These are phyloP conservation scores for Sesia bembeciformis DNA, from an alignment of 2,888 invertebrate species.

Conservation along the genomic window DNA sequence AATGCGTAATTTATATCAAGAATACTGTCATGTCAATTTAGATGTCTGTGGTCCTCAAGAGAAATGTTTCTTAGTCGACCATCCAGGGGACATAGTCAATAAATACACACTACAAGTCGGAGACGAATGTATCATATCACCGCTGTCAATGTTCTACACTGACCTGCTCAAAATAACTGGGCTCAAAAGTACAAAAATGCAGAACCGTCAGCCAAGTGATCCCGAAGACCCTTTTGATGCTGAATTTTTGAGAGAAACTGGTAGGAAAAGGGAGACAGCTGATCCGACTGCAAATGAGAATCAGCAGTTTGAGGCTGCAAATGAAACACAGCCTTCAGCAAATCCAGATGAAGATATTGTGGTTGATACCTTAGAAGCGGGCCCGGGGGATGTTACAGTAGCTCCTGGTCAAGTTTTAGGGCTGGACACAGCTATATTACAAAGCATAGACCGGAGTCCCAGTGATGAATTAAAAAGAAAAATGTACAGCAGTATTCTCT, in stretches of 20 bases:
- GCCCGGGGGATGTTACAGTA: constrained; percentile 77
- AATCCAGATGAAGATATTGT: constrained; percentile 82
- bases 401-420: constrained; percentile 88
- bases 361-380: constrained; percentile 76
- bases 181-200: constrained; percentile 80
- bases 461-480: constrained; percentile 92
- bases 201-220: constrained; percentile 81
- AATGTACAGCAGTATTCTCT: constrained; percentile 93
- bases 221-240: constrained; percentile 96
- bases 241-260: constrained; percentile 91
- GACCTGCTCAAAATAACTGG: constrained; percentile 92
- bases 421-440: constrained; percentile 91
- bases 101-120: constrained; percentile 88
- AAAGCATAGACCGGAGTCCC: constrained; percentile 92
- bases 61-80: constrained; percentile 83
- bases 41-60: constrained; percentile 92
- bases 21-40: constrained; percentile 92
- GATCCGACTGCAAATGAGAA: constrained; percentile 54
- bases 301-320: constrained; percentile 64
- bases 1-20: constrained; percentile 89
- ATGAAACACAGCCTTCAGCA: constrained; percentile 59
- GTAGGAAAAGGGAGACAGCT: constrained; percentile 71
- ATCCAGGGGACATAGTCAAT: constrained; percentile 78
- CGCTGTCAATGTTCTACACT: constrained; percentile 89
- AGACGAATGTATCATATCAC: constrained; percentile 94